Conservation (phyloP, 2,113 vertebrate species). For the Hippocampus abdominalis region DNA sequence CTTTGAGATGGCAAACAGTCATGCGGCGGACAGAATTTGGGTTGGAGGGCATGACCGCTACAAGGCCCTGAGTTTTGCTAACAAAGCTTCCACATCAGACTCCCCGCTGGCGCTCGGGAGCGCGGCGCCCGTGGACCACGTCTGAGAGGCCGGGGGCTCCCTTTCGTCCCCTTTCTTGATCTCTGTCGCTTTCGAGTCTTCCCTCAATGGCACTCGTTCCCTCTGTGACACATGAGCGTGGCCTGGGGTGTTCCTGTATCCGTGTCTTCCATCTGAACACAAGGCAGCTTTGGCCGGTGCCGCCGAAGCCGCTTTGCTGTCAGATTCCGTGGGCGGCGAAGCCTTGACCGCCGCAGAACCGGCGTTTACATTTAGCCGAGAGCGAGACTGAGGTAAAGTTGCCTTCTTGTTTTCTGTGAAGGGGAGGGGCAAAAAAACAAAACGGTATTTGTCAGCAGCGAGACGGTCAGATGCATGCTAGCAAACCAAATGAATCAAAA, state of each 20-base stretch:
- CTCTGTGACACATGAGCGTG: constrained; percentile 38
- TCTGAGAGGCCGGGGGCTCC: constrained; percentile 13
- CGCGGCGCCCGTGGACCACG: constrained; percentile 17
- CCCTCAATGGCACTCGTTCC: constrained; percentile 41
- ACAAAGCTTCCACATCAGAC: constrained; percentile 87
- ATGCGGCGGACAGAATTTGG: neutral
- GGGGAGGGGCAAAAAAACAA: constrained; percentile 37
- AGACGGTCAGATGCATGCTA: constrained; percentile 45
- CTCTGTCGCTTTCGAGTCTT: constrained; percentile 49
- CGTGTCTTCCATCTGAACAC: constrained; percentile 24
- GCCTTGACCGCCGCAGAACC: constrained; percentile 69
- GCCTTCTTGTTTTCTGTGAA: constrained; percentile 87
- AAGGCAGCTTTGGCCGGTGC: constrained; percentile 43
- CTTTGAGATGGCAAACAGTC: neutral
- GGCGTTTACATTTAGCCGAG: constrained; percentile 77
- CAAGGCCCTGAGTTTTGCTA: constrained; percentile 87
- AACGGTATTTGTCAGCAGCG: constrained; percentile 12
- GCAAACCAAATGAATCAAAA: constrained; percentile 36
- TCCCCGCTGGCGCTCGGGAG: constrained; percentile 42
- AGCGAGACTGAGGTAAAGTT: constrained; percentile 81
- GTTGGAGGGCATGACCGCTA: constrained; percentile 52
- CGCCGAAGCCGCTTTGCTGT: constrained; percentile 68
- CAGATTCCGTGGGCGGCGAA: constrained; percentile 78
- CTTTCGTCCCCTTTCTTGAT: constrained; percentile 28
- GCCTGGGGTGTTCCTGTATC: constrained; percentile 32